Conservation (phyloP, 2,113 vertebrate species). For the Chloebia gouldiae region DNA sequence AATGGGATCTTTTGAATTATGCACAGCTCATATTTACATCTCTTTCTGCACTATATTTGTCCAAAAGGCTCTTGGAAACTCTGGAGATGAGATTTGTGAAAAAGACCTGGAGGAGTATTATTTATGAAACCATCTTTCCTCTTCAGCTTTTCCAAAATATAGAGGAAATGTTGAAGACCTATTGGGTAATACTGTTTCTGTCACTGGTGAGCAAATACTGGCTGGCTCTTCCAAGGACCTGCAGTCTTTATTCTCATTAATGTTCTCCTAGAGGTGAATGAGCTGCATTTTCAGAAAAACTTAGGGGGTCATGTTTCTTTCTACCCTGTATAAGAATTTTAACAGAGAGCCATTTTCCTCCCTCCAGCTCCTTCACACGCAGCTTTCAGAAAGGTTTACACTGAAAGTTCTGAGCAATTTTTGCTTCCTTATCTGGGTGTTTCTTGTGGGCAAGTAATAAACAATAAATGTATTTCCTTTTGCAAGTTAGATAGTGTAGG, state of each 20-base stretch:
- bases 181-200: not conserved
- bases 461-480: not conserved
- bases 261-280: not conserved
- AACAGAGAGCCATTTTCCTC: not conserved
- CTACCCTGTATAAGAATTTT: not conserved
- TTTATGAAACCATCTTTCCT: not conserved
- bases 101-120: not conserved
- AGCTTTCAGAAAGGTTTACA: not conserved
- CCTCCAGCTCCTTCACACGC: not conserved
- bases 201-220: not conserved
- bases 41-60: slow-evolving; percentile 1
- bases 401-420: not conserved
- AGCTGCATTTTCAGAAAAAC: slow-evolving; percentile 43
- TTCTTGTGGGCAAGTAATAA: not conserved
- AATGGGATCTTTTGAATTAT: not conserved
- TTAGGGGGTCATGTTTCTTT: not conserved
- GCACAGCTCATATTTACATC: not conserved
- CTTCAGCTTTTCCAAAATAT: not conserved
- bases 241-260: not conserved
- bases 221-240: not conserved
- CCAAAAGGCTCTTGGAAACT: not conserved
- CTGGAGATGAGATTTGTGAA: not conserved
- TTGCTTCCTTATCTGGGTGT: not conserved
- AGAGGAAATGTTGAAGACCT: not conserved
- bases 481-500: not conserved